Conservation (phyloP, 2,113 vertebrate genomes). For the Oreochromis spilurus region DNA sequence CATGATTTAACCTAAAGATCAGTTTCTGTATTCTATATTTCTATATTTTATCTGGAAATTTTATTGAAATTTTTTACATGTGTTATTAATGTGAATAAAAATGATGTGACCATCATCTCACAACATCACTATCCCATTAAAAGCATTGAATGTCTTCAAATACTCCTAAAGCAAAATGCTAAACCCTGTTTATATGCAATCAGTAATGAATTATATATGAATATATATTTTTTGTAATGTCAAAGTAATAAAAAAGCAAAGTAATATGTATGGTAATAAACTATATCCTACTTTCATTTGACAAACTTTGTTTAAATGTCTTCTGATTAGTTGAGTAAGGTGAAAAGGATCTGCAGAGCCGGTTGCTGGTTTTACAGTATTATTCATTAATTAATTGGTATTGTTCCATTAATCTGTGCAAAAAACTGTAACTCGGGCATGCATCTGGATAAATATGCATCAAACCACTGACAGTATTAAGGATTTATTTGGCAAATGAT, state of each 20-base stretch:
- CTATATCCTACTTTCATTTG: background rate
- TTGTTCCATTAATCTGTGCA: background rate
- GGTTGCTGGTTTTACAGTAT: background rate
- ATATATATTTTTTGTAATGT: background rate
- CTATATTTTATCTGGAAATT: background rate
- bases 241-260: background rate
- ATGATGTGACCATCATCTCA: background rate
- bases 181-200: background rate
- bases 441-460: background rate
- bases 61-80: background rate
- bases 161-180: background rate
- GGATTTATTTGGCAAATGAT: background rate
- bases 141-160: background rate
- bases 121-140: background rate
- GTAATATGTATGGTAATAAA: background rate
- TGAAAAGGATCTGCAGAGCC: background rate
- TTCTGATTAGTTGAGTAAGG: background rate
- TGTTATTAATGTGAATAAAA: background rate
- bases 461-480: background rate
- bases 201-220: background rate
- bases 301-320: background rate
- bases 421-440: background rate
- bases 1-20: background rate
- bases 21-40: background rate
- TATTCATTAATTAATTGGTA: background rate